phyloP scores from a whole-genome alignment of 2,888 invertebrate species.

The Pristionchus mayeri region DNA sequence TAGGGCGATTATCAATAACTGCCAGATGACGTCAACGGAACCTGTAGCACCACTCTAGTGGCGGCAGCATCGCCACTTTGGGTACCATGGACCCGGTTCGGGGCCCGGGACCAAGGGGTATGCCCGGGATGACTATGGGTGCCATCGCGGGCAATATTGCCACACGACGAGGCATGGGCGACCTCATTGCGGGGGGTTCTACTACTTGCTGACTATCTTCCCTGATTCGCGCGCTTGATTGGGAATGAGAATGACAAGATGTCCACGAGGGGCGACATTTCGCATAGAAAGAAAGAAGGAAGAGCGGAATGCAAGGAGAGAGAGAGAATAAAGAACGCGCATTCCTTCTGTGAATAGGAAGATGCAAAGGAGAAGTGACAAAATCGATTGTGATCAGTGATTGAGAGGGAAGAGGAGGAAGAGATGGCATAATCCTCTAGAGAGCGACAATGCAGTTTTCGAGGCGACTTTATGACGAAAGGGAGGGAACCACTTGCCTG shows the following conservation, averaged over 20 bases:
- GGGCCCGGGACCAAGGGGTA: background rate
- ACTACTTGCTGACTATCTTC: background rate
- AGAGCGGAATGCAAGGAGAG: background rate
- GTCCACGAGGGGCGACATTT: constrained; percentile 17
- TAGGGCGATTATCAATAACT: background rate
- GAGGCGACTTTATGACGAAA: background rate
- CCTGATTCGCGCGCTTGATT: constrained; percentile 19
- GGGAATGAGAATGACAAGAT: constrained; percentile 18
- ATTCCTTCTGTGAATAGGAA: constrained; percentile 13
- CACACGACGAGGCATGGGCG: constrained; percentile 9
- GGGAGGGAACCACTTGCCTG: constrained; percentile 55
- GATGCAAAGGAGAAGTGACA: constrained; percentile 16
- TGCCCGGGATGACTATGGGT: background rate
- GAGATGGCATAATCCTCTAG: constrained; percentile 8
- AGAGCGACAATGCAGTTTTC: constrained; percentile 27
- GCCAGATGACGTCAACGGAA: background rate
- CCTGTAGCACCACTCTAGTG: constrained; percentile 37
- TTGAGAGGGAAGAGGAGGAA: constrained; percentile 12
- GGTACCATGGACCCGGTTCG: background rate
- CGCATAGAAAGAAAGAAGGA: background rate
- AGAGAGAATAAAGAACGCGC: background rate
- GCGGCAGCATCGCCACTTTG: constrained; percentile 23
- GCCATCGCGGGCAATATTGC: constrained; percentile 9
- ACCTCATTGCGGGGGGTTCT: background rate
- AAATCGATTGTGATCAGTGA: constrained; percentile 30